Evolutionary conservation across 2,888 invertebrate species (phyloP).

Genomic region (Orthonevra nobilis): DNA sequence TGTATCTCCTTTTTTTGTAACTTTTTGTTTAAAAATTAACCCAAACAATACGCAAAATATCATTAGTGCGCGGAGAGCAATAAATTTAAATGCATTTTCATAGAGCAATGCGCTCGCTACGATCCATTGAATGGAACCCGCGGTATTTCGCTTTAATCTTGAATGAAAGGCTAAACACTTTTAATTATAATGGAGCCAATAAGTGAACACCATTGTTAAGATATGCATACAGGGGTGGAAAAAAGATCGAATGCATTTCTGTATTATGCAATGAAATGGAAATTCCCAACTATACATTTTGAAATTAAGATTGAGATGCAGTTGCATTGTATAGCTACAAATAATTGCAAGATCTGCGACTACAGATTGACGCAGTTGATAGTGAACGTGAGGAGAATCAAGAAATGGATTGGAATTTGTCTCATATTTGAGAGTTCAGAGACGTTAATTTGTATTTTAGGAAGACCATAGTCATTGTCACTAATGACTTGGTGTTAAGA

Average conservation of each 20-base stretch:
- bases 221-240: slow-evolving; percentile 7
- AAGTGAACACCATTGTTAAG: slow-evolving; percentile 2
- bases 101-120: not conserved
- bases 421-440: not conserved
- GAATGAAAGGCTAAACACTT: slow-evolving; percentile 18
- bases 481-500: no score
- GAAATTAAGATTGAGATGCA: not conserved
- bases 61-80: not conserved
- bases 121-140: not conserved
- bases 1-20: no score
- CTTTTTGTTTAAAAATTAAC: no score
- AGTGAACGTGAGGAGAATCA: not conserved
- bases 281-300: not conserved
- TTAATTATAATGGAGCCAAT: slow-evolving; percentile 13
- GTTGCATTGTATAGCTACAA: not conserved
- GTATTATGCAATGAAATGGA: slow-evolving; percentile 6
- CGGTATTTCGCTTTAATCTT: slow-evolving; percentile 25
- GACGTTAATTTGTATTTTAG: no score
- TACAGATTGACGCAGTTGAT: not conserved
- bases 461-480: no score
- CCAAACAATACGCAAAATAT: no score
- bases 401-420: not conserved
- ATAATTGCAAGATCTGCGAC: slow-evolving; percentile 3
- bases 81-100: slow-evolving; percentile 20
- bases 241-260: slow-evolving; percentile 2